Evolutionary conservation across 2,113 vertebrate species (phyloP).

Genomic region (Xiphophorus hellerii): DNA sequence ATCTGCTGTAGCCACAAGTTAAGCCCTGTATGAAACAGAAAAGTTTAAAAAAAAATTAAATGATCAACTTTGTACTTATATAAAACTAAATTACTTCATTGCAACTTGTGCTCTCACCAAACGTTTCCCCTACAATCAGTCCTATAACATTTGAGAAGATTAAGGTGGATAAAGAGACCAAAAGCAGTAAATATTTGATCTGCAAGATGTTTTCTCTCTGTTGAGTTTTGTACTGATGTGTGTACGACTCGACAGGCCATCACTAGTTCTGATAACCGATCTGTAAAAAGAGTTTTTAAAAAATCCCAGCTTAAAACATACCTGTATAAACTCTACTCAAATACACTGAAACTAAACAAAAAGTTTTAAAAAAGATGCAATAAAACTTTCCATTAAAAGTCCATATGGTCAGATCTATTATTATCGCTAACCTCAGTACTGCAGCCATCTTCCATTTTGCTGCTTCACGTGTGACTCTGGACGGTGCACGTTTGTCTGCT

Average conservation of each 20-base stretch:
- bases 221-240: not conserved
- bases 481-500: constrained; percentile 28
- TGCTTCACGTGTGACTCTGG: constrained; percentile 42
- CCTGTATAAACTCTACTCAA: too few species aligned
- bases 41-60: too few species aligned
- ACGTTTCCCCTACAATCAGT: not conserved
- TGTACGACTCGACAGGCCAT: not conserved
- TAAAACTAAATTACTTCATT: too few species aligned
- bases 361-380: not conserved
- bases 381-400: not conserved
- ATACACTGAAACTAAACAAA: not conserved
- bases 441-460: not conserved
- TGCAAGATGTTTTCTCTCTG: not conserved
- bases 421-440: too few species aligned
- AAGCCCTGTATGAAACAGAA: too few species aligned
- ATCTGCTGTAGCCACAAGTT: not conserved
- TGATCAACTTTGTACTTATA: too few species aligned
- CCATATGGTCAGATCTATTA: not conserved
- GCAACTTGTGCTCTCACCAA: not conserved
- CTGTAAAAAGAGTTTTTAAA: not conserved
- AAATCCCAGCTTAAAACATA: not conserved
- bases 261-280: not conserved
- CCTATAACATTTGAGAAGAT: not conserved
- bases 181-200: not conserved
- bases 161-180: not conserved